Conservation (phyloP, 2,888 invertebrate species). For the Lissonota sp. region DNA sequence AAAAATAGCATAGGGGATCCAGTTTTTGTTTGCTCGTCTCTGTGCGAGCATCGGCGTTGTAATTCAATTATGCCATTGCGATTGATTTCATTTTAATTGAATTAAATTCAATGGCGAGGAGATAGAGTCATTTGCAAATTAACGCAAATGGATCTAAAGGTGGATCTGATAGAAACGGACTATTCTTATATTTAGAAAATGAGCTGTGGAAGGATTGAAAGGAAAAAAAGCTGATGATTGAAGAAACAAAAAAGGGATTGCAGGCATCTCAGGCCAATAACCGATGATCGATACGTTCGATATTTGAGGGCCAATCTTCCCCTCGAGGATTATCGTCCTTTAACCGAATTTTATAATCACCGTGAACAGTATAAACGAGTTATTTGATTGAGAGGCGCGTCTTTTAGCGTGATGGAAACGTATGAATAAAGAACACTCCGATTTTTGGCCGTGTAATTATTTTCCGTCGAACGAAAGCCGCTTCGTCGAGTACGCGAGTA, state of each 20-base stretch:
- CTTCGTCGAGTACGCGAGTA: constrained; percentile 10
- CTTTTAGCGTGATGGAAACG: constrained; percentile 40
- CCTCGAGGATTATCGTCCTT: neutral
- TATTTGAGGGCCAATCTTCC: constrained; percentile 5
- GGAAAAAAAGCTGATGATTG: too few relatives aligned
- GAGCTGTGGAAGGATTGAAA: too few relatives aligned
- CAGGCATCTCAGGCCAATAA: neutral
- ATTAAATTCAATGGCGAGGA: neutral
- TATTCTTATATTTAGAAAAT: too few relatives aligned
- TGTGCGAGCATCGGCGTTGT: neutral
- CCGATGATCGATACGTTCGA: neutral
- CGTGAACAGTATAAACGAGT: neutral
- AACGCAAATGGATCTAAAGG: too few relatives aligned
- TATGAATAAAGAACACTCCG: constrained; percentile 39
- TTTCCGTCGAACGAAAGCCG: constrained; percentile 33
- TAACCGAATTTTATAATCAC: neutral
- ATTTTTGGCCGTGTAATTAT: constrained; percentile 32
- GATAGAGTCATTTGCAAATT: too few relatives aligned
- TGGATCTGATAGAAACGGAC: too few relatives aligned
- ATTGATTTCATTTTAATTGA: neutral
- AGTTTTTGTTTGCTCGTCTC: constrained; percentile 2
- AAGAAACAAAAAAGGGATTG: neutral
- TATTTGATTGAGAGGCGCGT: constrained; percentile 16
- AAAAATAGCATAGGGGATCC: constrained; percentile 22
- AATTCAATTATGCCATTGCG: constrained; percentile 13